Evolutionary conservation across 1,140 invertebrate species (phyloP), one percentile per base, ranked within the genome.

Genomic region (Hypothenemus hampei): DNA sequence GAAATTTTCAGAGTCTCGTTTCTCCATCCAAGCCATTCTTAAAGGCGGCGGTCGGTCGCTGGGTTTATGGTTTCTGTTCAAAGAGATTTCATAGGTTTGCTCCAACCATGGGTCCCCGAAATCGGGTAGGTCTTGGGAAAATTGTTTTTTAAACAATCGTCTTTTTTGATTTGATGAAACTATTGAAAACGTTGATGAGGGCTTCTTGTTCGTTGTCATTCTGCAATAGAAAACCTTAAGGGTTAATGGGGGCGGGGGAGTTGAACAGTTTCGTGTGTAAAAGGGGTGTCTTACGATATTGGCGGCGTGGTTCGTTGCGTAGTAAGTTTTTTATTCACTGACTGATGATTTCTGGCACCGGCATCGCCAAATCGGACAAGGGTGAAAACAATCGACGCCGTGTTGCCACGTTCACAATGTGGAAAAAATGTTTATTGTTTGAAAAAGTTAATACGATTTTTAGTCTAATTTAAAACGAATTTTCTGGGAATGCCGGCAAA

Each of bases 1-100:
- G 5, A 36, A 20, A 10, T 40, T 29, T 4, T 11, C 13, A 1
- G 4, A 8, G 3, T 49, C 36, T 16, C 40, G 36, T 33, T 54
- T 56, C 11, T 65, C 62, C 1, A 35, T 50, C 68, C 69, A 72
- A 0, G 69, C 69, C 6, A 70, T 41, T 43, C 63, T 65, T 0
- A 65, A 40, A n/a, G 61, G 46, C 10, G 50, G 57, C 11, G 66
- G 61, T 15, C 57, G 40, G 51, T 60, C 59, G 21, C 46, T 22
- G 7, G 29, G 15, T 44, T 46, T 47, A 11, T 36, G 46, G 56
- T 63, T 67, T 10, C 37, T 46, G 46, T 60, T 60, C 8, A 66
- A 10, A 1, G 58, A 60, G 7, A 64, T 57, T 11, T 55, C 56
- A 11, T 22, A 15, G 11, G 47, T 31, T 22, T 40, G 45, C 13